Base-by-base conservation (phyloP, 2,113 vertebrate genomes). In the Bothrops jararaca region DNA sequence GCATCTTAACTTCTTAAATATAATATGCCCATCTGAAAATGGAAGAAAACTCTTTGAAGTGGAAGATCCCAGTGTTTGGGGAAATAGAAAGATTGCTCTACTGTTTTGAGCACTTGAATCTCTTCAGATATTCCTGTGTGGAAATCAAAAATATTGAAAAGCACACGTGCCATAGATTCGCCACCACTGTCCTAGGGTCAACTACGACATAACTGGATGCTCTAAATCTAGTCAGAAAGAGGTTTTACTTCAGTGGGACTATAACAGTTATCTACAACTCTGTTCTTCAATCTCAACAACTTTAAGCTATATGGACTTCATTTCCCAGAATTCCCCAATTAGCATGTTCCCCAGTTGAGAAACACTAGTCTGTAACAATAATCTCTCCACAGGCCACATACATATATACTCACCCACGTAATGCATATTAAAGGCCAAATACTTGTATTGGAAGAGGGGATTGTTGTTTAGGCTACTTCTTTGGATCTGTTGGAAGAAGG, bases 401-500 rank as follows among this genome's bases (percentile, higher is more conserved):
- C 18, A 20, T 39, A 80, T 39, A 64, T 74, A 99, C 99, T 98
- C 90, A 99, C 99, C 99, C 92, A 99, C 98, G 90, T 99, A 99
- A 97, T 99, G 99, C 98, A 99, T 98, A 96, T 99, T 99, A 93
- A 99, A 98, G 42, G 99, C 99, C 98, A 99, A 97, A 97, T 99
- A 99, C 97, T 99, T 99, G 97, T 99, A 99, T 94, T 99, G 99
- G 97, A 99, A 99, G 94, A 99, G 98, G 57, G 99, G 99, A 95
- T 99, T 99, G 97, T 99, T 99, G 97, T 97, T 99, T 95, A 99
- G 98, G 96, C 98, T 99, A 97, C 98, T 99, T 95, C 99, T 98
- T 97, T 99, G 99, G 98, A 99, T 99, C 98, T 99, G 99, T 98
- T 99, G 99, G 97, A 99, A 99, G 97, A 99, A 99, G 18, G 99